These are phyloP conservation scores for Myioborus miniatus DNA, from an alignment of 2,797 vertebrate species.

Conservation along the genomic window DNA sequence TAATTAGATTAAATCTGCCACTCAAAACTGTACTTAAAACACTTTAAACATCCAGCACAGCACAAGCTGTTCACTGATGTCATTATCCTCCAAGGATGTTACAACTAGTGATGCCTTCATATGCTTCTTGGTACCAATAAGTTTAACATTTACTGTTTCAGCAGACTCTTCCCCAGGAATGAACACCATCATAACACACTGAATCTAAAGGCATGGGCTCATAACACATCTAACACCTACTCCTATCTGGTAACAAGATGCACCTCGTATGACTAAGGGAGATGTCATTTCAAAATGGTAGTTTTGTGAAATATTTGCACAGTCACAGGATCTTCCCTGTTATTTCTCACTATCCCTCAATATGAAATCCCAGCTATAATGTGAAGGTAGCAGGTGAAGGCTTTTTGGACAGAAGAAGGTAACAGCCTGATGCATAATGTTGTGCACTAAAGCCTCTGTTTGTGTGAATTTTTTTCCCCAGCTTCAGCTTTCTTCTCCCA, in stretches of 20 bases:
- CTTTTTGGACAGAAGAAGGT: not conserved
- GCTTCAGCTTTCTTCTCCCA: not conserved
- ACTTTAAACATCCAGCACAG: not conserved
- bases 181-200: accelerated
- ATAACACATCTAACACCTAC: not conserved
- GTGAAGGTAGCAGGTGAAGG: not conserved
- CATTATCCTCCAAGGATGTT: not conserved
- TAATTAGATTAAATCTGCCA: not conserved
- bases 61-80: not conserved
- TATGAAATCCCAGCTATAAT: not conserved
- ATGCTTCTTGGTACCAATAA: not conserved
- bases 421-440: not conserved
- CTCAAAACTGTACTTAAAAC: not conserved
- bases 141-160: not conserved
- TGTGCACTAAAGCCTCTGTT: not conserved
- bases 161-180: not conserved
- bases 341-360: not conserved
- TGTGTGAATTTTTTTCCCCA: not conserved
- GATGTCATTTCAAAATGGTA: not conserved
- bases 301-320: not conserved
- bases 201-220: not conserved
- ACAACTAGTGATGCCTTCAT: not conserved
- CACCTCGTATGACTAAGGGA: not conserved
- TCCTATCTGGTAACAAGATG: not conserved
- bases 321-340: not conserved